phyloP scores from a whole-genome alignment of 2,113 vertebrate genomes.

The Catharus bicknelli region DNA sequence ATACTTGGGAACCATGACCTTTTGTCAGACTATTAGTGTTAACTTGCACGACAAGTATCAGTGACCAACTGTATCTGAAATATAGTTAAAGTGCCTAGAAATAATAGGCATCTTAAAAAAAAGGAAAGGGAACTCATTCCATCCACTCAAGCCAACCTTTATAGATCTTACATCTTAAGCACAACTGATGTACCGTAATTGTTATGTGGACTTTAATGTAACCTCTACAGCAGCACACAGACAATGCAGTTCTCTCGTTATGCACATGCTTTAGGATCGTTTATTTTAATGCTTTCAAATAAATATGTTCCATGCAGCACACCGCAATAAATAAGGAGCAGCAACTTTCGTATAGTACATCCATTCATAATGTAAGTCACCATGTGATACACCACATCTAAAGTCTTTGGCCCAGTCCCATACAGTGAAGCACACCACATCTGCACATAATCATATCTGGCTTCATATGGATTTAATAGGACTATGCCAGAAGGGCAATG shows the following conservation, averaged over 20 bases:
- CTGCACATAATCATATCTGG: constrained; percentile 81
- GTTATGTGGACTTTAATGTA: constrained; percentile 64
- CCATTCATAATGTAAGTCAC: constrained; percentile 80
- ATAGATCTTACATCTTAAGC: constrained; percentile 56
- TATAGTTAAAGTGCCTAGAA: constrained; percentile 69
- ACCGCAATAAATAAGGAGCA: constrained; percentile 81
- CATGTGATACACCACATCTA: constrained; percentile 81
- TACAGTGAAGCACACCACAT: constrained; percentile 75
- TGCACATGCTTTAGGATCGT: constrained; percentile 78
- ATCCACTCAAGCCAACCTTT: constrained; percentile 61
- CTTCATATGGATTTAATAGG: constrained; percentile 83
- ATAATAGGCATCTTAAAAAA: constrained; percentile 71
- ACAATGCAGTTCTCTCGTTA: constrained; percentile 76
- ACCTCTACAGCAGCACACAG: constrained; percentile 71
- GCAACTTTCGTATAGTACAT: constrained; percentile 78
- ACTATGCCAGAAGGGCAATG: constrained; percentile 72
- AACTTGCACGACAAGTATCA: constrained; percentile 71
- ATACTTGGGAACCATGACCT: constrained; percentile 53
- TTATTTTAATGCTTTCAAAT: constrained; percentile 84
- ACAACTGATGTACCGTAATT: constrained; percentile 67
- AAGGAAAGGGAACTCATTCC: constrained; percentile 37
- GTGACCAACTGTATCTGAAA: constrained; percentile 68
- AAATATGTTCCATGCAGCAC: constrained; percentile 84
- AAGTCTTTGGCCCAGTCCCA: constrained; percentile 74
- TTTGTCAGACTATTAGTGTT: constrained; percentile 57